A percentile compares a stretch with the other conserved stretches of the same genome.
phyloP scores from a whole-genome alignment of 2,113 vertebrate genomes.

The Ciconia stormi region DNA sequence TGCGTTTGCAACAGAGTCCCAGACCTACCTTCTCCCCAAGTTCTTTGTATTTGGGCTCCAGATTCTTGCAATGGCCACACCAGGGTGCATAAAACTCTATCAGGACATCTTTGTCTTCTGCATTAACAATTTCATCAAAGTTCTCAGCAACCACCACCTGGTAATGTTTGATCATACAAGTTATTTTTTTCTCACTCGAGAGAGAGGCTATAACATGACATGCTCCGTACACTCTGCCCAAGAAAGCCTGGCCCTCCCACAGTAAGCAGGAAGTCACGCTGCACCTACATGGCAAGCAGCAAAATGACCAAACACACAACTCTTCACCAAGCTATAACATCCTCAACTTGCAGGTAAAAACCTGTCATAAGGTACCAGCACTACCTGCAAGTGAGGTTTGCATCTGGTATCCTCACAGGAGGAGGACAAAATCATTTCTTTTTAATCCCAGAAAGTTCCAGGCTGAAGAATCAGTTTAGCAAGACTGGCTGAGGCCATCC shows the following conservation, averaged over 20 bases:
- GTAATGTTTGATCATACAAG: neutral
- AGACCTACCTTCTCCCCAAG: slow-evolving; percentile 90
- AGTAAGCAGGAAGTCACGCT: too few species aligned
- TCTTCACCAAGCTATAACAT: neutral
- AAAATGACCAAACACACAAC: neutral
- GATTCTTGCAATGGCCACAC: slow-evolving; percentile 98
- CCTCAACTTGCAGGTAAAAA: neutral
- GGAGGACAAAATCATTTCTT: neutral
- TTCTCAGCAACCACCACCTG: slow-evolving; percentile 96
- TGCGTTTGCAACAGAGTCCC: neutral
- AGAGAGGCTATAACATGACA: neutral
- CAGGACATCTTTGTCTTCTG: slow-evolving; percentile 92
- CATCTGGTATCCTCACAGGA: neutral
- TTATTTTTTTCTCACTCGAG: neutral
- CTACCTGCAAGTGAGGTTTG: neutral
- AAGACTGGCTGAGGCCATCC: neutral
- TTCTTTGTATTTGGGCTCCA: slow-evolving; percentile 97
- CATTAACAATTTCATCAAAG: slow-evolving; percentile 94
- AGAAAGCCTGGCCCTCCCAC: neutral
- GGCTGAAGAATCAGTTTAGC: neutral
- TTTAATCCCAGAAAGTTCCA: neutral
- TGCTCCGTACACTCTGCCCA: neutral
- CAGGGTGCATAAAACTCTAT: slow-evolving; percentile 98
- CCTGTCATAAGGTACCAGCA: neutral
- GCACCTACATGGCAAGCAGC: neutral